Evolutionary conservation across 2,113 vertebrate species (phyloP).

Genomic region (Gopherus flavomarginatus): DNA sequence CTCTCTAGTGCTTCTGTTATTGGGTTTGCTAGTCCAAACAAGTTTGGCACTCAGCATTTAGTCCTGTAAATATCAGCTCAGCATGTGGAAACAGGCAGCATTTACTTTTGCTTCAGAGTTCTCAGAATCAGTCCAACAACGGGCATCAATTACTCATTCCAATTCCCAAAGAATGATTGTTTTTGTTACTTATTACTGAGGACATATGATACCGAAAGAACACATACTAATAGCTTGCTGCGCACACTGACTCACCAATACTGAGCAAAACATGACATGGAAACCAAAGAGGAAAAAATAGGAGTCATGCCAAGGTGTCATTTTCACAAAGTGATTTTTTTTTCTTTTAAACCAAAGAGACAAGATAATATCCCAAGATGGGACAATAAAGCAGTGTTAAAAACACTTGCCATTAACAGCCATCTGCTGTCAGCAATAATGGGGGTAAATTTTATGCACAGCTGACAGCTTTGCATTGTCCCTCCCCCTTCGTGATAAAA

Average conservation of each 20-base stretch:
- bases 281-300: slow-evolving; percentile 37
- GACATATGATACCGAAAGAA: slow-evolving; percentile 38
- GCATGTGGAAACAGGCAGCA: slow-evolving; percentile 35
- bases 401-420: slow-evolving; percentile 77
- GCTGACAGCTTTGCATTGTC: slow-evolving; percentile 69
- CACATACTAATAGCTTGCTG: slow-evolving; percentile 2
- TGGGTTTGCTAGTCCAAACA: slow-evolving; percentile 58
- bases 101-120: slow-evolving; percentile 50
- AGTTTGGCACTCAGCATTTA: slow-evolving; percentile 41
- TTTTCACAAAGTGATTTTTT: slow-evolving; percentile 77
- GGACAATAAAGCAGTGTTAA: slow-evolving; percentile 75
- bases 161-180: background rate
- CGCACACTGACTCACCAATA: background rate
- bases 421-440: slow-evolving; percentile 73
- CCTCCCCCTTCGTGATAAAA: slow-evolving; percentile 38
- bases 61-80: slow-evolving; percentile 51
- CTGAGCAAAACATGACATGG: background rate
- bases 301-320: slow-evolving; percentile 60
- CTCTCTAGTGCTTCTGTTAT: slow-evolving; percentile 54
- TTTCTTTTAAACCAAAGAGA: slow-evolving; percentile 53
- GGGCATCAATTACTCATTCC: background rate
- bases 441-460: slow-evolving; percentile 74
- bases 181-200: slow-evolving; percentile 36
- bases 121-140: slow-evolving; percentile 25
- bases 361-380: slow-evolving; percentile 68